Evolutionary conservation across 2,113 vertebrate species (phyloP).

Genomic region (Vombatus ursinus): DNA sequence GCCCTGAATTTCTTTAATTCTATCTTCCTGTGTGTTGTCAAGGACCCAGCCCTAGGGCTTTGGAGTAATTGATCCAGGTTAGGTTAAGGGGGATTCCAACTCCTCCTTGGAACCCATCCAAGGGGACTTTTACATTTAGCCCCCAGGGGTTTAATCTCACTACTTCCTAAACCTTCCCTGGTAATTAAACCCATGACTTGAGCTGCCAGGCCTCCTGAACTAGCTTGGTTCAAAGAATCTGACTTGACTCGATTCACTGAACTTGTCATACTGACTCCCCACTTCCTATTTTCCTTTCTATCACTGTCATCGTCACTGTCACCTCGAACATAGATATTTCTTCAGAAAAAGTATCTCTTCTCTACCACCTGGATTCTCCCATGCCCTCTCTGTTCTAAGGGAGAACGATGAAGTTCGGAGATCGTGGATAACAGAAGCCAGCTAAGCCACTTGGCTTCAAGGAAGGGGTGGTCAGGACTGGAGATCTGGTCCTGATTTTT

Average conservation of each 20-base stretch:
- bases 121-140: not conserved
- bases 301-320: not conserved
- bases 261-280: not conserved
- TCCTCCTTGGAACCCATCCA: not conserved
- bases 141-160: not conserved
- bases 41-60: not conserved
- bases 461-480: not conserved
- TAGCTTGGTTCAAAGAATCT: not conserved
- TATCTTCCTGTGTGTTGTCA: not conserved
- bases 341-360: not conserved
- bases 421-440: not conserved
- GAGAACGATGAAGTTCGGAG: not conserved
- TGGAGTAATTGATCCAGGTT: not conserved
- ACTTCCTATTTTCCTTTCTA: not conserved
- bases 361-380: not conserved
- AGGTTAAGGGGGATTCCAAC: not conserved
- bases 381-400: not conserved
- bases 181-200: not conserved
- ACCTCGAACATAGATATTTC: not conserved
- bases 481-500: constrained; percentile 7
- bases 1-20: not conserved
- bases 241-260: not conserved
- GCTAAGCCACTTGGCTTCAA: not conserved
- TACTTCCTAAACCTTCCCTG: not conserved
- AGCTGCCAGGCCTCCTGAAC: not conserved